phyloP scores from a whole-genome alignment of 92 coral and sea anemone genomes.

The Umimayanthus chanpuru region DNA sequence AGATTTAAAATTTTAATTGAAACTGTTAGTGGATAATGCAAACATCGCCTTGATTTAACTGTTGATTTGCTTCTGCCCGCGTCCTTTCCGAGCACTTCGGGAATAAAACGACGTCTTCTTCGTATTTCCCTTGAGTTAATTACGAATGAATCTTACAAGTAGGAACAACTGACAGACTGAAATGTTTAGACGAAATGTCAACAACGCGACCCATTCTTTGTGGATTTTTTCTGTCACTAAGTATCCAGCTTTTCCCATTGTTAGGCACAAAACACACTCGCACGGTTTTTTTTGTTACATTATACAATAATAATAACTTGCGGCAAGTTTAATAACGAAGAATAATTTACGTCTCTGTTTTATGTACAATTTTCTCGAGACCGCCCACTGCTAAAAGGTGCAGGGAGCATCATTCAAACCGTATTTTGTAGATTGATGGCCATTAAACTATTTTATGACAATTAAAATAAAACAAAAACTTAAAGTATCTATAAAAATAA shows the following conservation, averaged over 20 bases:
- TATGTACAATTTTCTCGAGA: neutral
- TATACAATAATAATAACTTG: neutral
- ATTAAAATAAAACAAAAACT: too few relatives aligned
- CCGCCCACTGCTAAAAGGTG: neutral
- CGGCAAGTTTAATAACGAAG: neutral
- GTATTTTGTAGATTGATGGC: too few relatives aligned
- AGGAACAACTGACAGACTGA: neutral
- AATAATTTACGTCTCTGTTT: neutral
- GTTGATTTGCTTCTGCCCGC: neutral
- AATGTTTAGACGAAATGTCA: constrained; percentile 3
- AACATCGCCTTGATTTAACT: too few relatives aligned
- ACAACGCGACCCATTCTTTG: constrained; percentile 19
- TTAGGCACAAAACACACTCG: neutral
- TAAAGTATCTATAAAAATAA: too few relatives aligned
- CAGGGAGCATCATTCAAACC: neutral
- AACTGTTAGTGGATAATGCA: neutral
- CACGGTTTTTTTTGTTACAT: neutral
- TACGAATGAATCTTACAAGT: neutral
- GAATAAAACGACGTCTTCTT: neutral
- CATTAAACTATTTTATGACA: too few relatives aligned
- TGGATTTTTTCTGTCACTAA: neutral
- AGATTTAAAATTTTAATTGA: too few relatives aligned
- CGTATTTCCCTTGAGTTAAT: neutral
- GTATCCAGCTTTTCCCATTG: neutral
- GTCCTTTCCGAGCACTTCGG: neutral